These are phyloP conservation scores for Triplophysa siluroides DNA, from an alignment of 2,113 vertebrate species.

Conservation along the genomic window DNA sequence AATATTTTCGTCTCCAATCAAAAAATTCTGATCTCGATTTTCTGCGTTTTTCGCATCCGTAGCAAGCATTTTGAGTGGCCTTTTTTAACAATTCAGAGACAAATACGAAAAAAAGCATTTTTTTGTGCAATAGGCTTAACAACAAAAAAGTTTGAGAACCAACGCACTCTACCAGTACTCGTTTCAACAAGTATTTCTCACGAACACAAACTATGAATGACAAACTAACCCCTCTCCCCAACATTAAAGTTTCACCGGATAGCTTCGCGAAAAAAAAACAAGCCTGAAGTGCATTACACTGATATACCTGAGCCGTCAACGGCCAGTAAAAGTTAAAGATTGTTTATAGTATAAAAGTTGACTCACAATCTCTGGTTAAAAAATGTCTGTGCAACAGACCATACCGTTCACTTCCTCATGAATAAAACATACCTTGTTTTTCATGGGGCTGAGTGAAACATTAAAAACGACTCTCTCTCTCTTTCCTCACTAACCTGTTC, in stretches of 20 bases:
- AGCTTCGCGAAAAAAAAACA: background rate
- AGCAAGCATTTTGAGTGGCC: too few species aligned
- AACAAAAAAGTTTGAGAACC: too few species aligned
- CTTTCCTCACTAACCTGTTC: background rate
- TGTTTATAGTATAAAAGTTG: conserved; percentile 6
- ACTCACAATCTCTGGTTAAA: conserved; percentile 2
- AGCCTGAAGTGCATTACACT: background rate
- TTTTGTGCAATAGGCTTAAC: too few species aligned
- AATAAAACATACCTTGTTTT: conserved; percentile 46
- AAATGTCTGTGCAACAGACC: background rate
- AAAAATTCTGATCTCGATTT: too few species aligned
- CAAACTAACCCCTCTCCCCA: background rate
- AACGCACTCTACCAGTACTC: background rate
- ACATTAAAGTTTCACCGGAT: background rate
- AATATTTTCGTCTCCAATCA: too few species aligned
- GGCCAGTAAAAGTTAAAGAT: conserved; percentile 15
- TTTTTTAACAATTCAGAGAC: too few species aligned
- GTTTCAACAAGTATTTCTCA: background rate
- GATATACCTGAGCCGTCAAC: background rate
- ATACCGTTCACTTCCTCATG: conserved; percentile 28
- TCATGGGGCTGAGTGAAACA: conserved; percentile 4
- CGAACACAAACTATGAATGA: background rate
- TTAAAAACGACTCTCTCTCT: conserved; percentile 12
- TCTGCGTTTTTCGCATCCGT: too few species aligned
- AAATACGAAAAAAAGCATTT: too few species aligned